Base-by-base conservation (phyloP, 2,113 vertebrate genomes). In the Pelodiscus sinensis region DNA sequence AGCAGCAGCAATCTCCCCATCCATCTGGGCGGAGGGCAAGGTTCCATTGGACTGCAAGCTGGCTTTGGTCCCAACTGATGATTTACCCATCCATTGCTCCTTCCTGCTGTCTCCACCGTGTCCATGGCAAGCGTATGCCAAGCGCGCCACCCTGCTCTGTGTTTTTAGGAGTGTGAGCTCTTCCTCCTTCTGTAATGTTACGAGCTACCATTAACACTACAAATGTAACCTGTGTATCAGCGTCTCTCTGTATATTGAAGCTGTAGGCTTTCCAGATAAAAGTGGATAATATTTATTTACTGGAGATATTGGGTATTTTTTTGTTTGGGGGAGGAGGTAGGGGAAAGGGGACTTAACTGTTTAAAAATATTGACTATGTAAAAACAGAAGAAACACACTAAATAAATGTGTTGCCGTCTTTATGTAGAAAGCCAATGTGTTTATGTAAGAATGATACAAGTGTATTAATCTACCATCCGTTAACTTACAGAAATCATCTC, bases 401-500 rank as follows among this genome's bases (percentile, higher is more conserved):
- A 58, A 50, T 92, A 84, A 58, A 68, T 24, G 75, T 55, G 52
- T 97, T 19, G 16, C 94, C 88, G 93, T 92, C 82, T 97, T 89
- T 90, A 87, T 29, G 31, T 97, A 82, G 93, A 50, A 94, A 94
- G 95, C 85, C 68, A 27, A 79, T 52, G 81, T 82, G 94, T 92
- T 93, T 94, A 65, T 8, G 95, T 90, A 4, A 84, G 79, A 81
- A 94, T 5, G 0, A 93, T 86, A 85, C 88, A 88, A 82, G 85
- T 88, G 93, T 86, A 44, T 93, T 96, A 84, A 81, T 86, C 93
- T 89, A 79, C 94, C 92, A 19, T 96, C 91, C 95, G 97, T 96
- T 96, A 96, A 97, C 97, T 94, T 97, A 97, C 97, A 97, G 94
- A 97, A 96, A 90, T 97, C 98, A 96, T 97, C 96, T 98, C 95